Evolutionary conservation across 2,113 vertebrate species (phyloP), one percentile per base, ranked within the genome.

Genomic region (Otus sunia): DNA sequence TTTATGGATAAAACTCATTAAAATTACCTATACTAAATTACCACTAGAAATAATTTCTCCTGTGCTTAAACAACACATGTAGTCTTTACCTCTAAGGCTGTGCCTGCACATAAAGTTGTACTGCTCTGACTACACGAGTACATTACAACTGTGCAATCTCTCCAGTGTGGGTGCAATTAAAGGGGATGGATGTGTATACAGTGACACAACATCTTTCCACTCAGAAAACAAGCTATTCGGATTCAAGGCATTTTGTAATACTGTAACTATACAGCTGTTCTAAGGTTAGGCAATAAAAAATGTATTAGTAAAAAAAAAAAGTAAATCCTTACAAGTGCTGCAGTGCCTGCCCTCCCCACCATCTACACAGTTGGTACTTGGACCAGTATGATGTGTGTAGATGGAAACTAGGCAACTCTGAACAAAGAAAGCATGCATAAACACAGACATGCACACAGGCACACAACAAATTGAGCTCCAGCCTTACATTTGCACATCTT

Each of bases 1-100:
- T 47, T 73, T 73, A 69, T 43, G 18, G 55, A 0, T 37, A 86
- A 82, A 93, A 82, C 32, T 43, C 29, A 86, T 56, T 82, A 60
- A 91, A 89, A 73, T 84, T 74, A 36, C n/a, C 64, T n/a, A 16
- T 53, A 87, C 68, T 32, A 66, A 85, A 71, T 56, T 92, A 75
- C 30, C 36, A 80, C 56, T 47, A 78, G 59, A 91, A 92, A 67
- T 68, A 62, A 85, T 63, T 79, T 88, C 53, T 67, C 18, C 53
- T 66, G 19, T 36, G 32, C 29, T 76, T 43, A 49, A 81, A 23
- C 16, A 89, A 37, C 14, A 29, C 16, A 29, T 0, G 26, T 6
- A n/a, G 25, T n/a, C n/a, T 78, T 86, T 47, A 73, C 41, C 41
- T 73, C 67, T 22, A 77, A 90, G 75, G 56, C 55, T 86, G 75